These are phyloP conservation scores for Ceyx melanurus DNA, from an alignment of 2,113 vertebrate genomes.

Conservation along the genomic window DNA sequence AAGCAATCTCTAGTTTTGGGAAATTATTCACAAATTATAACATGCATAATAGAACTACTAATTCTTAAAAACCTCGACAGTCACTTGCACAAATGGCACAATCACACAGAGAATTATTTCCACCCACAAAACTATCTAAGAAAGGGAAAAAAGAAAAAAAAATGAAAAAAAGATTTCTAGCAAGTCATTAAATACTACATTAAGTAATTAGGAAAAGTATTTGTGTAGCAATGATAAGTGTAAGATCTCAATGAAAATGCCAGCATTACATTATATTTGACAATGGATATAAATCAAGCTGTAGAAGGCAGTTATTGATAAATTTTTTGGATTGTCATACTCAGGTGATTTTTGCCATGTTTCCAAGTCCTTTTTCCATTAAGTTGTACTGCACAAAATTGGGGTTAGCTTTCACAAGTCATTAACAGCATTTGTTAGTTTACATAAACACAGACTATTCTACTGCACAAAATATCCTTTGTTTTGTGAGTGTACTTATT, in stretches of 20 bases:
- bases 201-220: neutral
- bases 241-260: neutral
- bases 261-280: neutral
- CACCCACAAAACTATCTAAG: constrained; percentile 7
- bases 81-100: neutral
- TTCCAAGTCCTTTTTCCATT: neutral
- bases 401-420: neutral
- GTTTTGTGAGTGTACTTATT: neutral
- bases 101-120: neutral
- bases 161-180: neutral
- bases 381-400: neutral
- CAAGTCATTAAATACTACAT: neutral
- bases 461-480: neutral
- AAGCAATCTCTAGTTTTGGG: neutral
- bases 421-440: neutral
- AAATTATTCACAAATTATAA: neutral
- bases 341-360: neutral
- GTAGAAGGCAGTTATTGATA: neutral
- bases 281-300: neutral
- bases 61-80: constrained; percentile 16
- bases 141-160: neutral
- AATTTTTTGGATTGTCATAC: neutral
- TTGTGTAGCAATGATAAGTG: neutral
- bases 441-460: neutral
- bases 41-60: neutral